Evolutionary conservation across 2,888 invertebrate genomes (phyloP).

Genomic region (Quadroppia sp.): DNA sequence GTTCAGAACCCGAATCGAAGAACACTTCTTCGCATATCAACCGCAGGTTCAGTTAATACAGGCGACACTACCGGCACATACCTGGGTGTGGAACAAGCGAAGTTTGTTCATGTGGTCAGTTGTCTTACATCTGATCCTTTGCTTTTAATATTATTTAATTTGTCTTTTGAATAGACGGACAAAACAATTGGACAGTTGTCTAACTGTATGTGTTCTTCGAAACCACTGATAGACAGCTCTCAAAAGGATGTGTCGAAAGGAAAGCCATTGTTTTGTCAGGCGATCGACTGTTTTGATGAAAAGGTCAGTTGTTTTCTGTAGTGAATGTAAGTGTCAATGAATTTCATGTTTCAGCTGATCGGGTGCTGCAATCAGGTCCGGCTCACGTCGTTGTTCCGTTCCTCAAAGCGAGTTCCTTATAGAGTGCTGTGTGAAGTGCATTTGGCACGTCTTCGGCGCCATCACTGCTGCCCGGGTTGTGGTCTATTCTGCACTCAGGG

Average conservation of each 20-base stretch:
- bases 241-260: slow-evolving; percentile 21
- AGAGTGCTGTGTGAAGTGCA: slow-evolving; percentile 74
- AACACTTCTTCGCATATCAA: slow-evolving; percentile 8
- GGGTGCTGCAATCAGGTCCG: slow-evolving; percentile 47
- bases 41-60: not conserved
- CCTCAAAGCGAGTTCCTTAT: slow-evolving; percentile 63
- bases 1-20: not conserved
- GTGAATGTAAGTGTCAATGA: not conserved
- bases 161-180: too few relatives aligned
- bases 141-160: too few relatives aligned
- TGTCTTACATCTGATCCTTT: not conserved
- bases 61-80: slow-evolving; percentile 9
- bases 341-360: slow-evolving; percentile 43
- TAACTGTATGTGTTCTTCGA: slow-evolving; percentile 24
- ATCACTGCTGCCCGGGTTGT: slow-evolving; percentile 86
- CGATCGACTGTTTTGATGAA: slow-evolving; percentile 47
- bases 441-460: slow-evolving; percentile 66
- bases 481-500: slow-evolving; percentile 88
- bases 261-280: slow-evolving; percentile 44
- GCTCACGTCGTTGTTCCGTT: slow-evolving; percentile 49
- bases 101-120: slow-evolving; percentile 2
- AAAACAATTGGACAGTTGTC: not conserved
- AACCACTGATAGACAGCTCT: slow-evolving; percentile 6
- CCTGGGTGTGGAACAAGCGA: slow-evolving; percentile 7
- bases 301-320: slow-evolving; percentile 39